Conservation (phyloP, 1,140 invertebrate genomes). For the Drosophila burlai region DNA sequence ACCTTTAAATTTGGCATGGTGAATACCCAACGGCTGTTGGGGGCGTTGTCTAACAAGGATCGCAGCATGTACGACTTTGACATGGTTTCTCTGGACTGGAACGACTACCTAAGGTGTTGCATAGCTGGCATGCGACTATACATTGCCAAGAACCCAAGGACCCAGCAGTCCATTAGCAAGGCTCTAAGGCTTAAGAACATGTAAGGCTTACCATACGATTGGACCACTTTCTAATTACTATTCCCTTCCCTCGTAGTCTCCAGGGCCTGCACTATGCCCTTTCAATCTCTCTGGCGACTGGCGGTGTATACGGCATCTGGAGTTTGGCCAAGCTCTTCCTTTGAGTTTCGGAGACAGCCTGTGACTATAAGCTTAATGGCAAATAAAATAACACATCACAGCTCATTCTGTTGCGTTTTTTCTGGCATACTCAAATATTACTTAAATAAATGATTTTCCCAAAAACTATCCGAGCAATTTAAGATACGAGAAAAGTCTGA, state of each 20-base stretch:
- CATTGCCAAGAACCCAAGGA: neutral
- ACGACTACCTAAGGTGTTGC: neutral
- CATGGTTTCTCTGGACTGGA: slow-evolving; percentile 81
- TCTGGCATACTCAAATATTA: neutral
- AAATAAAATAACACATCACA: neutral
- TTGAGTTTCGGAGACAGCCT: neutral
- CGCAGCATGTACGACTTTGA: slow-evolving; percentile 89
- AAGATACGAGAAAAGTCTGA: neutral
- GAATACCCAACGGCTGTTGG: slow-evolving; percentile 88
- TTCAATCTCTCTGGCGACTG: neutral
- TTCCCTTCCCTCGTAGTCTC: neutral
- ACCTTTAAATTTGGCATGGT: slow-evolving; percentile 89
- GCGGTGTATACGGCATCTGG: neutral
- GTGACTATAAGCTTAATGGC: neutral
- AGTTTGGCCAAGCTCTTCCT: neutral
- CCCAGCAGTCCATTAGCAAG: neutral
- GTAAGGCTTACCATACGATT: neutral
- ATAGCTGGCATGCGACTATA: neutral
- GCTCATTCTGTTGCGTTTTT: neutral
- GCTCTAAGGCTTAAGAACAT: neutral
- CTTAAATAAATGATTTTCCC: neutral
- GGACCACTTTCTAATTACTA: neutral
- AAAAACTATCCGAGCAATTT: neutral
- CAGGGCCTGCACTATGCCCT: neutral
- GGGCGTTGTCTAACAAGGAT: slow-evolving; percentile 87